phyloP scores from a whole-genome alignment of 2,113 vertebrate species.

The Tretioscincus oriximinensis region DNA sequence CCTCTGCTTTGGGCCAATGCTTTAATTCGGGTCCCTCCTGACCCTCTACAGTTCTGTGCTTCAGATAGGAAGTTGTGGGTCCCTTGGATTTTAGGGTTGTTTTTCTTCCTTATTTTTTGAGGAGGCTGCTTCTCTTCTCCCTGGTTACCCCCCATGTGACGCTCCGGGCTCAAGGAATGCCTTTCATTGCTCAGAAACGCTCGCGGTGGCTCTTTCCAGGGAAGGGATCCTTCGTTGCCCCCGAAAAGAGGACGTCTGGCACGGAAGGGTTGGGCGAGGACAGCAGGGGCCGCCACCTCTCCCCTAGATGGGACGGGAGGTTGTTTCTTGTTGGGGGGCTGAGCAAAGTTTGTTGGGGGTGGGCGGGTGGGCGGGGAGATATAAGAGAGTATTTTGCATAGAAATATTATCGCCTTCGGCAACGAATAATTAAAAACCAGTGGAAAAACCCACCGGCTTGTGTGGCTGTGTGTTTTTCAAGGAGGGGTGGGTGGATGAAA shows the following conservation, averaged over 20 bases:
- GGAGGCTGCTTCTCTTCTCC: neutral
- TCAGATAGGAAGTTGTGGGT: neutral
- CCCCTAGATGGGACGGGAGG: neutral
- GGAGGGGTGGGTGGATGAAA: neutral
- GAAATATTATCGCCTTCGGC: conserved; percentile 40
- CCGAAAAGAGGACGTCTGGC: neutral
- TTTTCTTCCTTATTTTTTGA: neutral
- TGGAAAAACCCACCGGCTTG: neutral
- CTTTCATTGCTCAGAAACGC: neutral
- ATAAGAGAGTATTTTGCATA: conserved; percentile 44
- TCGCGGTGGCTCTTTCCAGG: conserved; percentile 7
- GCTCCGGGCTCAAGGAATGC: neutral
- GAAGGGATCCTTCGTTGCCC: neutral
- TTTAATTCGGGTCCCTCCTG: neutral
- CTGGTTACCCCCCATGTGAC: neutral
- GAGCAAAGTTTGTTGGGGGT: neutral
- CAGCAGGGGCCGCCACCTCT: neutral
- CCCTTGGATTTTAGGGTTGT: neutral
- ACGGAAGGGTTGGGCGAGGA: neutral
- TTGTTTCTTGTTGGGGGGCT: neutral
- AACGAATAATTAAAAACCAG: conserved; percentile 39
- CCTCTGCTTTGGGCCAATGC: neutral
- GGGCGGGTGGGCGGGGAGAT: conserved; percentile 15
- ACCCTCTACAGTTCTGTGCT: neutral
- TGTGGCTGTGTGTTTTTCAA: neutral